Evolutionary conservation across 2,888 invertebrate species (phyloP).

Genomic region (Baccha elongata): DNA sequence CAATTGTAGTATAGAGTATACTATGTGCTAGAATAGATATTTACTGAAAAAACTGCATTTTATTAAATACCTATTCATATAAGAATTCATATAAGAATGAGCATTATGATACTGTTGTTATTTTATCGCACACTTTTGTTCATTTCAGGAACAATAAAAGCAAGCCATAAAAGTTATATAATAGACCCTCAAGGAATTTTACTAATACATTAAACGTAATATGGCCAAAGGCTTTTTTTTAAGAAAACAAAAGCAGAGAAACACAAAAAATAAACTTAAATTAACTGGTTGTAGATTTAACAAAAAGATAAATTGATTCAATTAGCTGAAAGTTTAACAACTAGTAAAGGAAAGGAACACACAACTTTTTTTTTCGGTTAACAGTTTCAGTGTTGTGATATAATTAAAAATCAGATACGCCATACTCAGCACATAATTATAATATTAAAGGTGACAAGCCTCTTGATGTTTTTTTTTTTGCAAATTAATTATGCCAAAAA

Average conservation of each 20-base stretch:
- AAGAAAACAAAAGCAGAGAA: background rate
- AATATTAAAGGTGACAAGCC: slow-evolving; percentile 56
- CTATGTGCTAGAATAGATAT: too few relatives aligned
- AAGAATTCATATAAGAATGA: too few relatives aligned
- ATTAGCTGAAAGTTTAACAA: slow-evolving; percentile 44
- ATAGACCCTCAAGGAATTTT: slow-evolving; percentile 3
- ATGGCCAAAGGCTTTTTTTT: background rate
- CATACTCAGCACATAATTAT: slow-evolving; percentile 8
- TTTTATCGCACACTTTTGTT: too few relatives aligned
- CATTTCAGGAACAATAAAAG: too few relatives aligned
- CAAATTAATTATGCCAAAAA: slow-evolving; percentile 55
- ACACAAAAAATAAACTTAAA: slow-evolving; percentile 18
- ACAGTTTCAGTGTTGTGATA: slow-evolving; percentile 27
- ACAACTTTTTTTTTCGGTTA: slow-evolving; percentile 4
- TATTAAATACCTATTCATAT: too few relatives aligned
- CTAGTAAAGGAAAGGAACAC: slow-evolving; percentile 45
- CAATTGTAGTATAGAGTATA: too few relatives aligned
- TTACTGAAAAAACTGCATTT: too few relatives aligned
- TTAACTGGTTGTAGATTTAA: slow-evolving; percentile 39
- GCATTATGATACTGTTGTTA: too few relatives aligned
- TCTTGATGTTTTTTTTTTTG: slow-evolving; percentile 46
- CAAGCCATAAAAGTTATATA: slow-evolving; percentile 9
- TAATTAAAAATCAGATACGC: slow-evolving; percentile 42
- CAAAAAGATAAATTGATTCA: slow-evolving; percentile 43
- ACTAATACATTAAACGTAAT: background rate